Conservation (phyloP, 2,888 invertebrate species). For the Hartigia nigra region DNA sequence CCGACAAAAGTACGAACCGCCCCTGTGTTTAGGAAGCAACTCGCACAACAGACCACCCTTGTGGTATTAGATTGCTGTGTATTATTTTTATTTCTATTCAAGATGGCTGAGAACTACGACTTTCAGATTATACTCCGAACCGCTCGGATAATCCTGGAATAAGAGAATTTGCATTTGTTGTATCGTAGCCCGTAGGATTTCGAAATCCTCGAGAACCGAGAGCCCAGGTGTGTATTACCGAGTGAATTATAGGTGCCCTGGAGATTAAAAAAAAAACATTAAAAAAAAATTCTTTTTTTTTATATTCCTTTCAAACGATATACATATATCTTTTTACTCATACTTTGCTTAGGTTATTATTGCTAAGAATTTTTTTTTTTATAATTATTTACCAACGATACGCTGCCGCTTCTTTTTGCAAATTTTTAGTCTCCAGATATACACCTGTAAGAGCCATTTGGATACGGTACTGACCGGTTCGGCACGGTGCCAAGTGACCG, state of each 20-base stretch:
- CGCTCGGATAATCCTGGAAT: conserved; percentile 22
- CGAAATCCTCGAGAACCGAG: background rate
- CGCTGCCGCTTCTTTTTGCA: background rate
- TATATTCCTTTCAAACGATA: background rate
- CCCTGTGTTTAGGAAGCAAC: conserved; percentile 42
- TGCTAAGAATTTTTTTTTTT: background rate
- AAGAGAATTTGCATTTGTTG: background rate
- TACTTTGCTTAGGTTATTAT: background rate
- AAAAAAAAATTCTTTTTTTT: background rate
- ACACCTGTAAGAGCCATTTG: background rate
- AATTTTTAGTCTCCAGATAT: background rate
- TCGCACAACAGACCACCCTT: conserved; percentile 50
- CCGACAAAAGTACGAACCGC: conserved; percentile 47
- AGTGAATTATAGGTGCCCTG: background rate
- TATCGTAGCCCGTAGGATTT: background rate
- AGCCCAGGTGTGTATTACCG: background rate
- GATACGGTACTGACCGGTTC: background rate
- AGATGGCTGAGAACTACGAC: conserved; percentile 16
- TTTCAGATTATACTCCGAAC: conserved; percentile 25
- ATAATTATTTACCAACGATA: background rate
- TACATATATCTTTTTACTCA: background rate
- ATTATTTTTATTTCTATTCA: conserved; percentile 35
- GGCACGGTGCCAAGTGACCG: conserved; percentile 25
- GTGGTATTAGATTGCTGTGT: conserved; percentile 33
- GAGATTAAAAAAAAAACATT: background rate